Percentiles rank a stretch among this genome's conserved stretches.
phyloP scores from a whole-genome alignment of 2,797 vertebrate species.

The Alca torda region DNA sequence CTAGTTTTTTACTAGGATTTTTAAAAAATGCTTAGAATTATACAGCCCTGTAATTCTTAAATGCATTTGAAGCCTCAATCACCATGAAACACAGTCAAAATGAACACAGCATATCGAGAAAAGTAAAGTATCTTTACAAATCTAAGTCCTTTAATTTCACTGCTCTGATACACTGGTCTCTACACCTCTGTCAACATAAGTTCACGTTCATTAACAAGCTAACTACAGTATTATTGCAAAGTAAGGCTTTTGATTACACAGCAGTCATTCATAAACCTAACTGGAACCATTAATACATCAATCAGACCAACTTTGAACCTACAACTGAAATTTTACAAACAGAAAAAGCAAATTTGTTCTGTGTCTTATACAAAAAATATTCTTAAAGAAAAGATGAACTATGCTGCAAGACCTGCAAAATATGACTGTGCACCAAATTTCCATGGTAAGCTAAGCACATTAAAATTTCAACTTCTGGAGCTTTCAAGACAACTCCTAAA shows the following conservation, averaged over 20 bases:
- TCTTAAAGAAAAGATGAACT: background rate
- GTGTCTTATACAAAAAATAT: accelerated
- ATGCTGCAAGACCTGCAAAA: background rate
- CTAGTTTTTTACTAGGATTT: background rate
- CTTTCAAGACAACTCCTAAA: background rate
- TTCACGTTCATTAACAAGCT: background rate
- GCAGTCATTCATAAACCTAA: background rate
- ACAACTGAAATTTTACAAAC: background rate
- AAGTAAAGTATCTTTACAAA: background rate
- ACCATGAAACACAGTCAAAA: background rate
- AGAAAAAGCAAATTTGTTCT: background rate
- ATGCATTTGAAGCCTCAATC: background rate
- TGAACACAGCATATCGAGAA: background rate
- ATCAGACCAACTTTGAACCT: background rate
- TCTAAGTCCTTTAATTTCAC: background rate
- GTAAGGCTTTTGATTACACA: background rate
- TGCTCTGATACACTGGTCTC: background rate
- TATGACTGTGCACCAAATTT: background rate
- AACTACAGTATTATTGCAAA: background rate
- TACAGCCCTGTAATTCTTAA: background rate
- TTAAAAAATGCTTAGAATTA: background rate
- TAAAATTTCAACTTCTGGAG: background rate
- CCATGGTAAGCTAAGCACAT: background rate
- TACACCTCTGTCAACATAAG: background rate
- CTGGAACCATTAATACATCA: background rate